These are phyloP conservation scores for Scophthalmus maximus DNA, from an alignment of 2,113 vertebrate species.

Conservation along the genomic window DNA sequence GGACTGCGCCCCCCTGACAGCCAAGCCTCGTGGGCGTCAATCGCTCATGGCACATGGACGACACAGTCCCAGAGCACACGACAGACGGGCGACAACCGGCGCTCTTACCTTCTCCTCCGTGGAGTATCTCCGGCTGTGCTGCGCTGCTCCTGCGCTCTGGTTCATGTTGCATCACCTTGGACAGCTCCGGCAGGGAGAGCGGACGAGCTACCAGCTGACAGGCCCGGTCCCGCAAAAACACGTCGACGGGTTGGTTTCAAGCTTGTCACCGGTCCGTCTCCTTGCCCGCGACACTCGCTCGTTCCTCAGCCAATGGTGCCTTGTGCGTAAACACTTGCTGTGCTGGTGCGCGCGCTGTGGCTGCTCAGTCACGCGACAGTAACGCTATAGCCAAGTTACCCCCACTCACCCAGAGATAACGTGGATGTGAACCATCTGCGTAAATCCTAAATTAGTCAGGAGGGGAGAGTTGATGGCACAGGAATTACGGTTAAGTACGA, in stretches of 20 bases:
- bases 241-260: not conserved
- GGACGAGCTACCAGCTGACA: not conserved
- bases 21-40: too few species aligned
- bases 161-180: constrained; percentile 72
- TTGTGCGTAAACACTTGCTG: constrained; percentile 51
- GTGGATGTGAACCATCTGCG: not conserved
- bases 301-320: constrained; percentile 55
- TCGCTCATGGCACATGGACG: not conserved
- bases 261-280: constrained; percentile 35
- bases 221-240: not conserved
- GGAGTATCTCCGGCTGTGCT: constrained; percentile 65
- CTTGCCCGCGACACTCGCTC: constrained; percentile 30
- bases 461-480: not conserved
- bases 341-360: constrained; percentile 52
- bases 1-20: not conserved
- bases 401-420: not conserved
- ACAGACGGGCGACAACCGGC: not conserved
- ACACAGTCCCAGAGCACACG: not conserved
- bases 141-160: constrained; percentile 73
- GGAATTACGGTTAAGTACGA: not conserved
- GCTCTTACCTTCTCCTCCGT: constrained; percentile 57
- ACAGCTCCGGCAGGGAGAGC: constrained; percentile 32
- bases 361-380: constrained; percentile 21
- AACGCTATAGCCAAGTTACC: not conserved
- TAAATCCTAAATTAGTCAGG: not conserved